Evolutionary conservation across 2,888 invertebrate genomes (phyloP).

Genomic region (Rotaria macrura): DNA sequence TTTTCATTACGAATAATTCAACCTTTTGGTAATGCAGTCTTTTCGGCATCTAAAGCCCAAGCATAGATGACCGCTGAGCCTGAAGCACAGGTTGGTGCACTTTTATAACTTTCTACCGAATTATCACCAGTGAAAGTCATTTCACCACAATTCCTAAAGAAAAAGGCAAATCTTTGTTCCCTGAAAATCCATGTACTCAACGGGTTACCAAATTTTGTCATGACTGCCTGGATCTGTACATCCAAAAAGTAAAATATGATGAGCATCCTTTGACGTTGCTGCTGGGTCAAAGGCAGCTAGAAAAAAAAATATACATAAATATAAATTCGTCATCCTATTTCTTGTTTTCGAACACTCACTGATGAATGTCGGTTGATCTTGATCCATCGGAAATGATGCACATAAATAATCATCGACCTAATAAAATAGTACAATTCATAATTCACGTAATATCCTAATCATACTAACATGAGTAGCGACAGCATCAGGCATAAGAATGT

Average conservation of each 20-base stretch:
- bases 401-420: slow-evolving; percentile 52
- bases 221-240: slow-evolving; percentile 48
- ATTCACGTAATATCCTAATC: neutral
- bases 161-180: neutral
- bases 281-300: slow-evolving; percentile 53
- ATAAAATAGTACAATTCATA: slow-evolving; percentile 28
- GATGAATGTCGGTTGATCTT: slow-evolving; percentile 42
- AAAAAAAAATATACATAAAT: too few relatives aligned
- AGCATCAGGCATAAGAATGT: neutral
- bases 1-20: slow-evolving; percentile 31
- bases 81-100: slow-evolving; percentile 41
- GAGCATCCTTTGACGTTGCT: slow-evolving; percentile 54
- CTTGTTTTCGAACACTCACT: slow-evolving; percentile 39
- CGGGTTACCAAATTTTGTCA: slow-evolving; percentile 41
- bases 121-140: slow-evolving; percentile 38
- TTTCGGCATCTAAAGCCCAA: slow-evolving; percentile 58
- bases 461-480: neutral
- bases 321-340: neutral
- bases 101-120: slow-evolving; percentile 34
- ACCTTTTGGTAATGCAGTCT: slow-evolving; percentile 52
- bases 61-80: slow-evolving; percentile 54
- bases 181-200: too few relatives aligned
- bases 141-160: slow-evolving; percentile 52
- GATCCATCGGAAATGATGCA: slow-evolving; percentile 43
- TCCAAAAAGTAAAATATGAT: slow-evolving; percentile 57